Evolutionary conservation across 2,797 vertebrate species (phyloP).

Genomic region (Tangara arthus): DNA sequence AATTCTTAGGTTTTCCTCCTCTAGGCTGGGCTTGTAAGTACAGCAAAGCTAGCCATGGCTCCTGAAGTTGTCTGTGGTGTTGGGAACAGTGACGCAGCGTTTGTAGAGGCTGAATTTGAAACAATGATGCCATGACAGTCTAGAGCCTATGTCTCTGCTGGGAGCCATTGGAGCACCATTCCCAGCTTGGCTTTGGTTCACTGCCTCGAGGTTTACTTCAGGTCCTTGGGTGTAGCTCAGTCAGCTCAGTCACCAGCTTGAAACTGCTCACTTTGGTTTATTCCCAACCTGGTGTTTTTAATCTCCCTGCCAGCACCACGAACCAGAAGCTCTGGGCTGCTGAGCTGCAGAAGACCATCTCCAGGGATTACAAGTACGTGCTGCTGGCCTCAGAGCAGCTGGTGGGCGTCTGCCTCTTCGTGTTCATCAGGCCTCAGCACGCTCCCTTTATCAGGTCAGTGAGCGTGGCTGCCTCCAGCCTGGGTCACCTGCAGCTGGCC

Average conservation of each 20-base stretch:
- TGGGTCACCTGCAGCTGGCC: background rate
- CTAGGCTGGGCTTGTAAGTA: background rate
- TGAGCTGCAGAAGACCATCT: conserved; percentile 97
- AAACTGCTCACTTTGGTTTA: background rate
- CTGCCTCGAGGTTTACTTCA: background rate
- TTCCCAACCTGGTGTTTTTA: background rate
- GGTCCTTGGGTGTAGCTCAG: background rate
- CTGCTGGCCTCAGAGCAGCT: conserved; percentile 96
- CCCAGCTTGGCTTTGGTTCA: background rate
- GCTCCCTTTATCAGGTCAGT: conserved; percentile 91
- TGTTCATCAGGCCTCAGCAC: conserved; percentile 96
- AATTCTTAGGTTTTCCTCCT: background rate
- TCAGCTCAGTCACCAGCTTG: background rate
- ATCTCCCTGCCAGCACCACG: conserved; percentile 83
- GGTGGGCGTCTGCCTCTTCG: conserved; percentile 96
- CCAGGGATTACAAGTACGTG: conserved; percentile 94
- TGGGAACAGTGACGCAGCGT: background rate
- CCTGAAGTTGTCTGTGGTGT: background rate
- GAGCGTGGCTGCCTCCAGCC: background rate
- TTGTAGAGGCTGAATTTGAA: background rate
- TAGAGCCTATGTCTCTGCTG: background rate
- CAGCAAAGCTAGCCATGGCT: background rate
- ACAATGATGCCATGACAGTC: background rate
- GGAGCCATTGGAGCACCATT: background rate
- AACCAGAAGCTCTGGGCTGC: conserved; percentile 99